Conservation (phyloP, 2,797 vertebrate species). For the Coregonus suidteri region DNA sequence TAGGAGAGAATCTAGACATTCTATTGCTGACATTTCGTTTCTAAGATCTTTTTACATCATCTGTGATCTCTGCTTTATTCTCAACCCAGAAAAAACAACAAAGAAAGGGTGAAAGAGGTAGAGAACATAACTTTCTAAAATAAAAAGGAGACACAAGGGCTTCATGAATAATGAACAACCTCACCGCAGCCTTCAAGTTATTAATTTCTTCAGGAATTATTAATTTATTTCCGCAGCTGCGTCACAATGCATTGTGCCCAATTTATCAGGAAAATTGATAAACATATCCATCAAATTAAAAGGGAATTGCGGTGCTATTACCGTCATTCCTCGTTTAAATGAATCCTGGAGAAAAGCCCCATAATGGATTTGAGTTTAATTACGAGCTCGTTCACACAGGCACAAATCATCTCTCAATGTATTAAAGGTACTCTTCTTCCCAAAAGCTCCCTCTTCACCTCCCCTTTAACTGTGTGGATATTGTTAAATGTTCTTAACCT, state of each 20-base stretch:
- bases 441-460: not conserved
- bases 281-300: conserved; percentile 70
- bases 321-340: conserved; percentile 45
- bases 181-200: conserved; percentile 41
- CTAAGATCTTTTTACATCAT: not conserved
- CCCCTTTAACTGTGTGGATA: not conserved
- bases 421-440: not conserved
- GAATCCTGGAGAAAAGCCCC: conserved; percentile 45
- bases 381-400: conserved; percentile 47
- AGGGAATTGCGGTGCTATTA: conserved; percentile 49
- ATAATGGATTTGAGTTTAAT: conserved; percentile 68
- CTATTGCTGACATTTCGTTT: too few species aligned
- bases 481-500: not conserved
- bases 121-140: not conserved
- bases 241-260: conserved; percentile 44
- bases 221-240: conserved; percentile 40
- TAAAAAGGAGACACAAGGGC: conserved; percentile 38
- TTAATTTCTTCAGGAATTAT: conserved; percentile 24
- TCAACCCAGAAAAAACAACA: not conserved
- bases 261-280: conserved; percentile 63
- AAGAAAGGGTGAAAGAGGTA: not conserved
- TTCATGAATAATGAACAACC: conserved; percentile 51
- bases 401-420: conserved; percentile 5
- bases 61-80: not conserved
- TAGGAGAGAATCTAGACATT: too few species aligned